Percentiles rank a stretch among this genome's conserved stretches.
Conservation (phyloP, 2,888 invertebrate species). For the Pristionchus maxplancki region DNA sequence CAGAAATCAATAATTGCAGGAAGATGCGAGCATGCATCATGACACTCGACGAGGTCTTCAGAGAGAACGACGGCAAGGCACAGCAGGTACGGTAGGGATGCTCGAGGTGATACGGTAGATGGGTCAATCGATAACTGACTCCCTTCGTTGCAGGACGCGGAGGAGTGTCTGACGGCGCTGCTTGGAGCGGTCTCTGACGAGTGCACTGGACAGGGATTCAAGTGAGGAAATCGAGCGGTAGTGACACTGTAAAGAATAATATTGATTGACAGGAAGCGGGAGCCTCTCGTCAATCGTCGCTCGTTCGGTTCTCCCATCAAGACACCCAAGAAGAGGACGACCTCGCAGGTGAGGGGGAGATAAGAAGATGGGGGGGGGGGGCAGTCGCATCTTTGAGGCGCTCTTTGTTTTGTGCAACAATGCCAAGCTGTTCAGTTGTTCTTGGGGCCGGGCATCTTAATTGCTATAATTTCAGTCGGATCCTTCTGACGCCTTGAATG, state of each 20-base stretch:
- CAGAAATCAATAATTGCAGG: neutral
- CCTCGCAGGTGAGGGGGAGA: neutral
- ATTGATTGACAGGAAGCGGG: neutral
- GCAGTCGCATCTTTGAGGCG: too few relatives aligned
- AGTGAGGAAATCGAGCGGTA: neutral
- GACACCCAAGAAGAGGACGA: neutral
- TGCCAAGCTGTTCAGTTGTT: too few relatives aligned
- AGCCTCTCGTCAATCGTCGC: neutral
- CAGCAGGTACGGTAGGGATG: conserved; percentile 38
- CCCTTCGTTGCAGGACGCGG: neutral
- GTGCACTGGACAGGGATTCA: conserved; percentile 37
- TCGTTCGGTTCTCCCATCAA: neutral
- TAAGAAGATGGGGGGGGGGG: too few relatives aligned
- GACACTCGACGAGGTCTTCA: neutral
- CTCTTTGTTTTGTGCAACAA: too few relatives aligned
- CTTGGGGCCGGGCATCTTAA: too few relatives aligned
- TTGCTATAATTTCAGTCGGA: too few relatives aligned
- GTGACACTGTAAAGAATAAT: neutral
- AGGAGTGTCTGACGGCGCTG: neutral
- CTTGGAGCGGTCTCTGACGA: conserved; percentile 7
- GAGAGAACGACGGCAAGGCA: neutral
- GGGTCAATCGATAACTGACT: neutral
- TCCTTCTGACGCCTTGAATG: neutral
- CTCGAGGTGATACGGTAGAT: conserved; percentile 18
- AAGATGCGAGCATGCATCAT: neutral